Evolutionary conservation across 1,140 invertebrate species (phyloP).

Genomic region (Procambarus virginalis): DNA sequence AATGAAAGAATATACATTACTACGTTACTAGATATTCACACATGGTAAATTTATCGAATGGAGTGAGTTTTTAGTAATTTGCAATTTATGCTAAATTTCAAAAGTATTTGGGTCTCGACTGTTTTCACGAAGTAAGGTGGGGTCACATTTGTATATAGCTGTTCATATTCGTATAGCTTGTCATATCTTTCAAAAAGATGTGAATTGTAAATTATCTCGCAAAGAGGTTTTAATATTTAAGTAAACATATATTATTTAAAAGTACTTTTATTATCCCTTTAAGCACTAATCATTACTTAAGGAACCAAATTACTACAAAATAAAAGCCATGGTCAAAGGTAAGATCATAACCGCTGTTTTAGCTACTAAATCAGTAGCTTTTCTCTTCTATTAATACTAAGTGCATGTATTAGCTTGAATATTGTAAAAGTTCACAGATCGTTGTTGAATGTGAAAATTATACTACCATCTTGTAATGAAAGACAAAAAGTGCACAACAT

Average conservation of each 20-base stretch:
- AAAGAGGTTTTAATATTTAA: not conserved
- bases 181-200: not conserved
- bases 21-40: not conserved
- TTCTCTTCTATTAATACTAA: too few relatives aligned
- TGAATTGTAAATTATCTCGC: constrained; percentile 1
- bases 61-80: not conserved
- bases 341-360: too few relatives aligned
- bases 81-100: not conserved
- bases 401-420: too few relatives aligned
- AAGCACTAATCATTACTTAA: not conserved
- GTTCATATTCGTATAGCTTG: not conserved
- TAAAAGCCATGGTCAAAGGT: too few relatives aligned
- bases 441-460: too few relatives aligned
- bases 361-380: too few relatives aligned
- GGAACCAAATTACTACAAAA: too few relatives aligned
- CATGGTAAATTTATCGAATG: not conserved
- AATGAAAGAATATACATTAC: not conserved
- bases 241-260: not conserved
- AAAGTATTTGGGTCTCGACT: not conserved
- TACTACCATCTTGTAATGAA: too few relatives aligned
- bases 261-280: not conserved
- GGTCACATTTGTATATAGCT: constrained; percentile 15
- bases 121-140: not conserved
- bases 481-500: too few relatives aligned
- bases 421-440: too few relatives aligned